Conservation (phyloP, 1,140 invertebrate genomes). For the Globodera rostochiensis region DNA sequence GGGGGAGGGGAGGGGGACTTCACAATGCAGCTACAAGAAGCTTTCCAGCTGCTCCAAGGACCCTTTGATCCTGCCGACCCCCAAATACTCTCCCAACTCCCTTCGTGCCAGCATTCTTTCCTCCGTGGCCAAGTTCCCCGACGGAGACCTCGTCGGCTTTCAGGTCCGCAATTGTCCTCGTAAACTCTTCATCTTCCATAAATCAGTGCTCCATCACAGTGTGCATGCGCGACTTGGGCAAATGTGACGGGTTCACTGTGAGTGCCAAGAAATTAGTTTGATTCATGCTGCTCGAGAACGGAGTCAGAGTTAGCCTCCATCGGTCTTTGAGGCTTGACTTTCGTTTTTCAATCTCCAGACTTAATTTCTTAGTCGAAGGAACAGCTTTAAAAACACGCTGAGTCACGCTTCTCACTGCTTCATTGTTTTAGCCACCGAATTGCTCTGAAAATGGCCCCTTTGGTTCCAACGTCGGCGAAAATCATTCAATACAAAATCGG, state of each 20-base stretch:
- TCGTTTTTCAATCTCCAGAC: too few relatives aligned
- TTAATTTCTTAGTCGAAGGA: too few relatives aligned
- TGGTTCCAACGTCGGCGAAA: neutral
- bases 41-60: conserved; percentile 35
- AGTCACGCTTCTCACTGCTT: too few relatives aligned
- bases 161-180: conserved; percentile 9
- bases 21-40: neutral
- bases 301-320: neutral
- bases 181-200: neutral
- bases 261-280: neutral
- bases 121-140: conserved; percentile 44
- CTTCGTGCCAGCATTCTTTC: conserved; percentile 31
- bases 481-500: conserved; percentile 6
- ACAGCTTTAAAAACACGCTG: too few relatives aligned
- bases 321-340: neutral
- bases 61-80: conserved; percentile 39
- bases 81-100: conserved; percentile 32
- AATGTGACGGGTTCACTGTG: conserved; percentile 40
- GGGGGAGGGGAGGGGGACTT: neutral
- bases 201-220: conserved; percentile 40
- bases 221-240: conserved; percentile 34
- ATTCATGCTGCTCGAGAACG: too few relatives aligned
- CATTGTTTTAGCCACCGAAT: conserved; percentile 26
- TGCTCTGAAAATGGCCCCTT: conserved; percentile 3
- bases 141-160: conserved; percentile 43